phyloP scores from a whole-genome alignment of 1,140 invertebrate genomes.

The Lucilia cuprina region DNA sequence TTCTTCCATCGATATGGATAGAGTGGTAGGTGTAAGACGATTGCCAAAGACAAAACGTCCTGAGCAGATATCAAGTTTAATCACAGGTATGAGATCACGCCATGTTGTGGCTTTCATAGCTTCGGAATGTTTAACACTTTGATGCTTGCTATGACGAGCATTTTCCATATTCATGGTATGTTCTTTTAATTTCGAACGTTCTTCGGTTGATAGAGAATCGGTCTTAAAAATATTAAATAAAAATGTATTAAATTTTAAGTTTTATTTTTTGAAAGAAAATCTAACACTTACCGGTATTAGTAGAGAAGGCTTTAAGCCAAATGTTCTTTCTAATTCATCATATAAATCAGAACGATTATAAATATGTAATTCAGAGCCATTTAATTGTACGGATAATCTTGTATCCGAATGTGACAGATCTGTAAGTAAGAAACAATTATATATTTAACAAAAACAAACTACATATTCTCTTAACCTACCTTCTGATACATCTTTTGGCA shows the following conservation, averaged over 20 bases:
- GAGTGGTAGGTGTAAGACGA: conserved; percentile 88
- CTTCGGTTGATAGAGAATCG: conserved; percentile 50
- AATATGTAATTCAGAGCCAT: conserved; percentile 95
- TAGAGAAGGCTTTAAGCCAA: conserved; percentile 82
- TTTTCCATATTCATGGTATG: conserved; percentile 70
- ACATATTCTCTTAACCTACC: conserved; percentile 65
- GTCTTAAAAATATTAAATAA: conserved; percentile 28
- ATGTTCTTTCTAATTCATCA: conserved; percentile 85
- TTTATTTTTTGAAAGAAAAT: too few species aligned
- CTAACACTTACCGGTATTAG: conserved; percentile 66
- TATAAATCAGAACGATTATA: conserved; percentile 94
- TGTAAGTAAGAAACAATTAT: conserved; percentile 62
- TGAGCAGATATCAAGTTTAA: conserved; percentile 92
- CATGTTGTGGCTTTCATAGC: conserved; percentile 85
- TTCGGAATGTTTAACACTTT: conserved; percentile 71
- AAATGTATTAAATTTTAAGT: background rate
- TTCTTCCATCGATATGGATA: conserved; percentile 93
- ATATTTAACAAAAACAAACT: background rate
- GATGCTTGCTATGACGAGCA: conserved; percentile 66
- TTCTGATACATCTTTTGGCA: conserved; percentile 93
- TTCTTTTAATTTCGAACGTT: conserved; percentile 62
- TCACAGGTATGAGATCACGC: conserved; percentile 96
- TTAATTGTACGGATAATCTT: conserved; percentile 89
- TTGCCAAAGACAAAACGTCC: conserved; percentile 97
- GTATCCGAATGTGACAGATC: conserved; percentile 96